Evolutionary conservation across 2,113 vertebrate species (phyloP).

Genomic region (Megaleporinus macrocephalus): DNA sequence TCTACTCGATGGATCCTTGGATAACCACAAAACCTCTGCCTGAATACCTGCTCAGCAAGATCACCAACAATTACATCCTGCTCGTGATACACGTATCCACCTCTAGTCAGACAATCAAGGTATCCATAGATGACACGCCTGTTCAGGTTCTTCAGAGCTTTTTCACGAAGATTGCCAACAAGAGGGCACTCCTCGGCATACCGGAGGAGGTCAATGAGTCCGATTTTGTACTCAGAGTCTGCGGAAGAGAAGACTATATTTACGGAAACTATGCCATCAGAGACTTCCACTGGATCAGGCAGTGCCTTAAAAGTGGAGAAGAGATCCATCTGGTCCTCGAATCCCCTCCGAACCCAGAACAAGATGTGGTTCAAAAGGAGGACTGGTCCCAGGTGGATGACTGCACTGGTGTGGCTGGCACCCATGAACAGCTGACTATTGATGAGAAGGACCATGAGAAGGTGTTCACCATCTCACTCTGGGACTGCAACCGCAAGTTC

Average conservation of each 20-base stretch:
- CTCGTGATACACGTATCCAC: slow-evolving; percentile 89
- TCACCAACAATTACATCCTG: slow-evolving; percentile 85
- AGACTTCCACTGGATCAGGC: slow-evolving; percentile 94
- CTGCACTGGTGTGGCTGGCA: slow-evolving; percentile 93
- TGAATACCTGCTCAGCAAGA: slow-evolving; percentile 87
- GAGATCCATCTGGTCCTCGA: slow-evolving; percentile 95
- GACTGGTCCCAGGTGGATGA: slow-evolving; percentile 97
- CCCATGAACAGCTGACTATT: slow-evolving; percentile 95
- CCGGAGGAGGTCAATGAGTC: slow-evolving; percentile 83
- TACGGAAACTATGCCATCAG: slow-evolving; percentile 88
- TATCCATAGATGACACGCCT: slow-evolving; percentile 89
- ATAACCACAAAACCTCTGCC: slow-evolving; percentile 87
- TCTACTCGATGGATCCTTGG: slow-evolving; percentile 98
- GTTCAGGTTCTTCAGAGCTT: slow-evolving; percentile 86
- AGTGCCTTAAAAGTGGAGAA: slow-evolving; percentile 92
- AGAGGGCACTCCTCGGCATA: slow-evolving; percentile 89
- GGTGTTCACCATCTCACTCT: slow-evolving; percentile 96
- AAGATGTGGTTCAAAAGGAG: slow-evolving; percentile 90
- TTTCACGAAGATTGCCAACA: slow-evolving; percentile 91
- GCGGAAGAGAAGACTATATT: slow-evolving; percentile 94
- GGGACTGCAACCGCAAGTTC: slow-evolving; percentile 96
- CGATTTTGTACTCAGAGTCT: slow-evolving; percentile 92
- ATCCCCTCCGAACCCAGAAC: slow-evolving; percentile 80
- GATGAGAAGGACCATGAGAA: slow-evolving; percentile 94
- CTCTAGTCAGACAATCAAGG: slow-evolving; percentile 93